Base-by-base conservation (phyloP, 2,888 invertebrate genomes). In the Bimastos eiseni region DNA sequence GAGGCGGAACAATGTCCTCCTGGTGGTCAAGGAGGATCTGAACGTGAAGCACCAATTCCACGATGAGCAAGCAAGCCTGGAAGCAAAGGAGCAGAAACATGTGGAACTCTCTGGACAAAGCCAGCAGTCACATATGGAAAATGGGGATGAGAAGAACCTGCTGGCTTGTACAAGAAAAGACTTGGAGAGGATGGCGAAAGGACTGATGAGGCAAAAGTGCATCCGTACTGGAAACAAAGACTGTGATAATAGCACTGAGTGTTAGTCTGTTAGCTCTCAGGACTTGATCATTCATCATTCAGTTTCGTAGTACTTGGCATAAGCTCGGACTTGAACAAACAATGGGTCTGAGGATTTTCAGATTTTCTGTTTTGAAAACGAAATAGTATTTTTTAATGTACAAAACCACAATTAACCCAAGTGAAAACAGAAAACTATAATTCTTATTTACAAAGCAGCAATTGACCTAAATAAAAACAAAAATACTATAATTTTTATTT, bases 171-270 rank as follows among this genome's bases (percentile, higher is more conserved):
- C 86, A 5, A 86, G n/a, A 34, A 36, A 86, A 36, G 86, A 34
- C 15, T 33, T 86, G 86, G 36, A 86, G 86, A 86, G 36, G 37
- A 34, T 86, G 34, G 37, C 36, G 19, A 86, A 33, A 37, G 37
- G 37, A 86, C 21, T 86, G 86, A 86, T 86, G 86, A 86, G 86
- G 36, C 86, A 17, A 36, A 34, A 37, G 36, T 86, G 86, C 37
- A 37, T 37, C 86, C 86, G 34, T 15, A 36, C 15, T 30, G 86
- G 86, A 86, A 34, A 24, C 19, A 34, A 86, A 36, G 24, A 34
- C 24, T 86, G 86, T 15, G 86, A 37, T 36, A 86, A 86, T 86
- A 34, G 36, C 37, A 36, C 86, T n/a, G 86, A 86, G n/a, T 86
- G 86, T 86, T 36, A 86, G 86, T 86, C 30, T 86, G 37, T 34